Percentiles rank a stretch among this genome's conserved stretches.
Evolutionary conservation across 2,888 invertebrate genomes (phyloP).

Genomic region (Dynastes hyllus): DNA sequence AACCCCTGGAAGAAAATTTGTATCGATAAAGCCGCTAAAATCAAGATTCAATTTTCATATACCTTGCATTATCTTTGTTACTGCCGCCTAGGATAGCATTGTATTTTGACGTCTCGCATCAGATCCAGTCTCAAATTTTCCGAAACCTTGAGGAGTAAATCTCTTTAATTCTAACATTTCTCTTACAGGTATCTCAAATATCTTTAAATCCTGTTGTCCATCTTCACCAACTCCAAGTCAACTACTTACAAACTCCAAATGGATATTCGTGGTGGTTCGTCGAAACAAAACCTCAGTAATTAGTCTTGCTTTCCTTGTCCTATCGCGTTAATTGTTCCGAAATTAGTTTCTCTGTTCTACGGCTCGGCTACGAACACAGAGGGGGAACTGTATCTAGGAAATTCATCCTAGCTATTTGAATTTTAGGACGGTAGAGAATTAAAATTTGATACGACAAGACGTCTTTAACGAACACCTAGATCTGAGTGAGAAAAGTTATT

Average conservation of each 20-base stretch:
- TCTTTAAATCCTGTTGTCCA: conserved; percentile 9
- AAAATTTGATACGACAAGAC: conserved; percentile 18
- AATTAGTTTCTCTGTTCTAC: conserved; percentile 25
- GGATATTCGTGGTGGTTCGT: conserved; percentile 20
- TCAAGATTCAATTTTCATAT: too few species aligned
- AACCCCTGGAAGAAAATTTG: too few species aligned
- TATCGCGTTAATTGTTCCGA: conserved; percentile 27
- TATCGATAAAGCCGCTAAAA: too few species aligned
- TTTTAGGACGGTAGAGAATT: conserved; percentile 12
- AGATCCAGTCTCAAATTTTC: too few species aligned
- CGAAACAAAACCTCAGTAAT: conserved; percentile 27
- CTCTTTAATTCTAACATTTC: too few species aligned
- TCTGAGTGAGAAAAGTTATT: background rate
- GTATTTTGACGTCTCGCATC: too few species aligned
- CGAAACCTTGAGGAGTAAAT: too few species aligned
- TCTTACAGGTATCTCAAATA: background rate
- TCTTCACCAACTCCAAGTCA: conserved; percentile 7
- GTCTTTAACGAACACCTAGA: background rate
- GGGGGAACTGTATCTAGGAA: conserved; percentile 8
- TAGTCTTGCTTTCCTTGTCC: conserved; percentile 29
- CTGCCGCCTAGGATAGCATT: too few species aligned
- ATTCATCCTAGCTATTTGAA: conserved; percentile 7
- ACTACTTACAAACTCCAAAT: background rate
- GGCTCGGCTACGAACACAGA: conserved; percentile 17
- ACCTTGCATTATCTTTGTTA: too few species aligned